A percentile compares a stretch with the other conserved stretches of the same genome.
Conservation (phyloP, 1,140 invertebrate species). For the Microvelia longipes region DNA sequence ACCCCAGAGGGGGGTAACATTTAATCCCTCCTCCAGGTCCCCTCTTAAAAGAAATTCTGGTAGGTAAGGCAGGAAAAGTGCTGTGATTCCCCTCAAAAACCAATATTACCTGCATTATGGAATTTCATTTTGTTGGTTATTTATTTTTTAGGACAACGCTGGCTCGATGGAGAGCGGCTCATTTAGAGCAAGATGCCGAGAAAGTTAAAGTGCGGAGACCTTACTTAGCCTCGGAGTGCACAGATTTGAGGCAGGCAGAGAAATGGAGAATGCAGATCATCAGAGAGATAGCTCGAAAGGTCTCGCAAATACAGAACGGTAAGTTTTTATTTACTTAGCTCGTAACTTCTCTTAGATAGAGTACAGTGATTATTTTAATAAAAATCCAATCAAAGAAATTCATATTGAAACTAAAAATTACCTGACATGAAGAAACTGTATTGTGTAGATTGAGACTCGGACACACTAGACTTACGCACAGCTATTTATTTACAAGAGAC, state of each 20-base stretch:
- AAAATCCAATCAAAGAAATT: neutral
- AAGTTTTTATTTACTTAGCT: no score
- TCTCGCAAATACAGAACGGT: slow-evolving; percentile 98
- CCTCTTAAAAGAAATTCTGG: no score
- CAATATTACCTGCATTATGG: no score
- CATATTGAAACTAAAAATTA: neutral
- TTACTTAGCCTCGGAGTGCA: slow-evolving; percentile 84
- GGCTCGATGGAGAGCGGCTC: slow-evolving; percentile 85
- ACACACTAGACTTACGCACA: no score
- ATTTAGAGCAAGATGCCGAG: slow-evolving; percentile 65
- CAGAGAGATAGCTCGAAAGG: slow-evolving; percentile 92
- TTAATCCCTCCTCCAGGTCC: no score
- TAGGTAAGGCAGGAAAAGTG: no score
- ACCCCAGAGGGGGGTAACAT: no score
- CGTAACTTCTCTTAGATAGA: neutral
- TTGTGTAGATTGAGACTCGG: no score
- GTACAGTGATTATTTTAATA: slow-evolving; percentile 1
- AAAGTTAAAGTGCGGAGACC: slow-evolving; percentile 63
- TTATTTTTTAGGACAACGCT: slow-evolving; percentile 64
- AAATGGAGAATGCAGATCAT: slow-evolving; percentile 94
- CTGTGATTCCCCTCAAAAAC: no score
- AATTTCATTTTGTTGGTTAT: no score
- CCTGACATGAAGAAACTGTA: neutral
- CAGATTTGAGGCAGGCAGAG: slow-evolving; percentile 74
- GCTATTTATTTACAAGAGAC: no score